A percentile compares a stretch with the other conserved stretches of the same genome.
Evolutionary conservation across 53 echinoderm and acorn worm species (phyloP).

Genomic region (Temnopleurus reevesii): DNA sequence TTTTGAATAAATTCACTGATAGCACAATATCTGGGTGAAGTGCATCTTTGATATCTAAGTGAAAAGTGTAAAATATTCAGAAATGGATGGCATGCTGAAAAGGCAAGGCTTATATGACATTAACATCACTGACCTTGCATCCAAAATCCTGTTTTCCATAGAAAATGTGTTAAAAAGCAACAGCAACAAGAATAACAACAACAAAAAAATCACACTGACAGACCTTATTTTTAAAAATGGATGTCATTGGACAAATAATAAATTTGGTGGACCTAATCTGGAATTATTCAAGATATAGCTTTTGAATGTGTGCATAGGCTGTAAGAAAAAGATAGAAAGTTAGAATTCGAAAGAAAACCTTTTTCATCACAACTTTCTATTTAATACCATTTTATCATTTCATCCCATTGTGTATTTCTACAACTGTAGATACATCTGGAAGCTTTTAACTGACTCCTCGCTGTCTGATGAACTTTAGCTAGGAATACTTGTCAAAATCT

Average conservation of each 20-base stretch:
- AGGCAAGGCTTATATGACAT: no score
- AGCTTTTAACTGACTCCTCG: slow-evolving; percentile 39
- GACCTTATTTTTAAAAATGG: no score
- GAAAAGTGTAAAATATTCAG: no score
- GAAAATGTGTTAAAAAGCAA: no score
- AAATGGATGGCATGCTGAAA: no score
- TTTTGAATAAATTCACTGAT: neutral
- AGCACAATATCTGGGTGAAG: neutral
- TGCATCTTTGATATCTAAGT: no score
- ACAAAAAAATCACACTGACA: no score
- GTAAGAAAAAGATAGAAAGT: neutral
- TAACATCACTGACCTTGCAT: no score
- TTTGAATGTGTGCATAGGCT: neutral
- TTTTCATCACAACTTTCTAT: neutral
- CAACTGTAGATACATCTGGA: slow-evolving; percentile 12
- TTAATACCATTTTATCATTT: neutral
- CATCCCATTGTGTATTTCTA: neutral
- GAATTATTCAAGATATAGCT: no score
- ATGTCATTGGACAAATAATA: neutral
- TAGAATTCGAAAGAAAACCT: neutral
- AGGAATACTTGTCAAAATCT: slow-evolving; percentile 2
- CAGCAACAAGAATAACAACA: no score
- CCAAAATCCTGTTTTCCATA: no score
- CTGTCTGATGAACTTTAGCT: neutral
- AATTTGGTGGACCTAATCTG: no score